phyloP scores from a whole-genome alignment of 1,140 invertebrate genomes.

The Oncopodura yosiiana region DNA sequence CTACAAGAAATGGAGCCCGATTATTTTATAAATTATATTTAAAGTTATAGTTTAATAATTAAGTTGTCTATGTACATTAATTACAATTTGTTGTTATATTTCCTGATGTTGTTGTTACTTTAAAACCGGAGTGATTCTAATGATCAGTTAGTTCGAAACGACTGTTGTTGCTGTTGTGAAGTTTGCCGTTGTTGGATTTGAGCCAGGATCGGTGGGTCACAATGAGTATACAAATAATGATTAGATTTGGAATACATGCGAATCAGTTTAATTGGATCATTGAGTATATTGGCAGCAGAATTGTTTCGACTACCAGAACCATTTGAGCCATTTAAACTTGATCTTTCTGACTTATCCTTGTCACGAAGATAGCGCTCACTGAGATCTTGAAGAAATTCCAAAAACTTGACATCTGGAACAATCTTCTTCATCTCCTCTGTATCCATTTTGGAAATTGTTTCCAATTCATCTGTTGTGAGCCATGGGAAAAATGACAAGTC shows the following conservation, averaged over 20 bases:
- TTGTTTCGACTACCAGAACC: background rate
- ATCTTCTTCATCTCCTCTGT: constrained; percentile 34
- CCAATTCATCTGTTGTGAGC: constrained; percentile 32
- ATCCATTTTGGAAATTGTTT: constrained; percentile 31
- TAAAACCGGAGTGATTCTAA: too few species aligned
- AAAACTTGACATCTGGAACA: constrained; percentile 30
- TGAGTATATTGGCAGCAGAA: constrained; percentile 14
- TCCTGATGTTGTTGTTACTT: too few species aligned
- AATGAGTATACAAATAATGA: constrained; percentile 4
- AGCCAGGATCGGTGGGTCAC: background rate
- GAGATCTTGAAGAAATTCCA: constrained; percentile 34
- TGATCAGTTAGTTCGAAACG: constrained; percentile 13
- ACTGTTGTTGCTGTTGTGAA: constrained; percentile 5
- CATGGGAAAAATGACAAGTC: constrained; percentile 35
- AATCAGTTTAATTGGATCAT: constrained; percentile 35
- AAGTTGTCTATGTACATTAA: too few species aligned
- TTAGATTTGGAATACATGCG: constrained; percentile 34
- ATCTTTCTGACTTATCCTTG: constrained; percentile 19
- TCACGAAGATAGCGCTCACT: constrained; percentile 32
- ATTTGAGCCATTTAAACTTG: background rate
- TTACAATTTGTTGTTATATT: too few species aligned
- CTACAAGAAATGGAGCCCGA: too few species aligned
- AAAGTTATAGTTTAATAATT: too few species aligned
- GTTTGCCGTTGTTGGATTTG: background rate
- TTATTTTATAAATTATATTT: too few species aligned